Percentiles rank a stretch among this genome's conserved stretches.
Evolutionary conservation across 2,797 vertebrate genomes (phyloP).

Genomic region (Pangasius djambal): DNA sequence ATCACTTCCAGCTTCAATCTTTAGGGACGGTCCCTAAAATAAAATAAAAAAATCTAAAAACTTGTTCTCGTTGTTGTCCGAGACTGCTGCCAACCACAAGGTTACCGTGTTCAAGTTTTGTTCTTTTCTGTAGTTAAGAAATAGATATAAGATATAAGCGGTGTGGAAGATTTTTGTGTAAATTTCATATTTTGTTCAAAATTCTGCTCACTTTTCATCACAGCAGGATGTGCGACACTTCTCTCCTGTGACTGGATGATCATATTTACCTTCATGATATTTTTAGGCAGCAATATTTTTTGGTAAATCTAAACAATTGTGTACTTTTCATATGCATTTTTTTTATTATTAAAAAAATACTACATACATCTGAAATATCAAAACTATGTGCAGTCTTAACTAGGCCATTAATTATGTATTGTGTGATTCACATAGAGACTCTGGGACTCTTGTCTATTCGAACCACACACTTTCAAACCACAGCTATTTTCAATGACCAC

Average conservation of each 20-base stretch:
- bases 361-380: background rate
- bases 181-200: background rate
- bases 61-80: background rate
- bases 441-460: background rate
- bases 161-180: background rate
- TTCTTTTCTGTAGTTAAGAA: background rate
- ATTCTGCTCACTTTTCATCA: background rate
- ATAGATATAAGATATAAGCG: background rate
- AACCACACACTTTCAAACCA: background rate
- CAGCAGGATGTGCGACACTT: background rate
- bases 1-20: background rate
- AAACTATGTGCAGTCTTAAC: background rate
- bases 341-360: background rate
- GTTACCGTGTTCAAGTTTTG: background rate
- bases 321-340: background rate
- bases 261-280: background rate
- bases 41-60: no score
- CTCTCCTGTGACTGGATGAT: background rate
- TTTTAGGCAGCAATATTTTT: no score
- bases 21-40: background rate
- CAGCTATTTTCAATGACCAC: background rate
- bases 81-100: background rate
- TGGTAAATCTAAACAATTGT: background rate
- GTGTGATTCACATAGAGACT: background rate
- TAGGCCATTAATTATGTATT: no score